A percentile compares a stretch with the other conserved stretches of the same genome.
Conservation (phyloP, 2,797 vertebrate genomes). For the Odontamblyopus lacepedii region DNA sequence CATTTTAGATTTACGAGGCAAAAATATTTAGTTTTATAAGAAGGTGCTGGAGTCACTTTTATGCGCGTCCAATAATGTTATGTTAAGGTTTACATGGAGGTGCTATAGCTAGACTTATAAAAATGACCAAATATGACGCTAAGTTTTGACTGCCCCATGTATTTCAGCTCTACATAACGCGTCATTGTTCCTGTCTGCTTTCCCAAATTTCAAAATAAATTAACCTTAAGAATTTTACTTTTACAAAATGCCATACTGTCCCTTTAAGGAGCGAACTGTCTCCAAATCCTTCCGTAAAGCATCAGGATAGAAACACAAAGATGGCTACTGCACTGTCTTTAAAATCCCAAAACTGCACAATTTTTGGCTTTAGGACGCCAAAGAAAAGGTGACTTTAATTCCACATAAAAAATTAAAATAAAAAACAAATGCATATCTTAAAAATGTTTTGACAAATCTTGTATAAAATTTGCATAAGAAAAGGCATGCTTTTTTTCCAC, state of each 20-base stretch:
- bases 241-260: neutral
- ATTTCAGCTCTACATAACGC: neutral
- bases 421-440: conserved; percentile 74
- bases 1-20: too few species aligned
- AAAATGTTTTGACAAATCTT: conserved; percentile 65
- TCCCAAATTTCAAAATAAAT: neutral
- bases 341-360: conserved; percentile 19
- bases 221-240: neutral
- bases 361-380: conserved; percentile 34
- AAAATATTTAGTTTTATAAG: too few species aligned
- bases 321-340: conserved; percentile 22
- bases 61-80: too few species aligned
- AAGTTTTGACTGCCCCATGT: neutral
- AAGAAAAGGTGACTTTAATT: conserved; percentile 65
- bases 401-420: conserved; percentile 54
- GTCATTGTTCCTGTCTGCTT: conserved; percentile 5
- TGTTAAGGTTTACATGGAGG: too few species aligned
- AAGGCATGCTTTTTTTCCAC: conserved; percentile 65
- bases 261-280: conserved; percentile 21
- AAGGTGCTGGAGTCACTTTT: neutral
- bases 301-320: conserved; percentile 29
- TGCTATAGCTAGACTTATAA: too few species aligned
- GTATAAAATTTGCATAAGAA: conserved; percentile 83
- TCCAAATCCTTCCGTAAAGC: conserved; percentile 24
- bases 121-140: too few species aligned